phyloP scores from a whole-genome alignment of 2,888 invertebrate genomes.

The Hydraecia micacea region DNA sequence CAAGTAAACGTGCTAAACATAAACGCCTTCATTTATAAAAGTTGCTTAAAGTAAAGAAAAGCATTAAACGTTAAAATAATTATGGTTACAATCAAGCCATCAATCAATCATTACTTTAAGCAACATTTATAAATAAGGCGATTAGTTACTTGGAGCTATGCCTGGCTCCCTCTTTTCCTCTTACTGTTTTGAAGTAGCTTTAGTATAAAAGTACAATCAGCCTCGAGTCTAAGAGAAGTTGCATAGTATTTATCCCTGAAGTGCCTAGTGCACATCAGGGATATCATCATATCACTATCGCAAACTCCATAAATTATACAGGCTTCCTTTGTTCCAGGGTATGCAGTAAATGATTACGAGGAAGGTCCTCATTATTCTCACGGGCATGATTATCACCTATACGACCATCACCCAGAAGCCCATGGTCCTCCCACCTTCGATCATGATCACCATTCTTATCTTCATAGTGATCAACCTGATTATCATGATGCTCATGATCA shows the following conservation, averaged over 20 bases:
- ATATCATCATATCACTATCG: background rate
- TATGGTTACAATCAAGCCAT: too few species aligned
- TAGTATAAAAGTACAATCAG: background rate
- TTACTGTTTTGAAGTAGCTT: background rate
- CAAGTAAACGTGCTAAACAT: background rate
- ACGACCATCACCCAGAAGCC: conserved; percentile 70
- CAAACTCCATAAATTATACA: background rate
- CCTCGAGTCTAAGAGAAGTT: background rate
- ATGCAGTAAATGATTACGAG: conserved; percentile 81
- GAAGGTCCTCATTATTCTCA: conserved; percentile 77
- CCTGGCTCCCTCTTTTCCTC: background rate
- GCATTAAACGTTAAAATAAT: background rate
- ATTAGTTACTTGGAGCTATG: background rate
- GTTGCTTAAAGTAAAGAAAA: background rate
- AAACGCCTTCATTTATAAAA: background rate
- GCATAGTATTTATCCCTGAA: too few species aligned
- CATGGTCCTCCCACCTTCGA: conserved; percentile 61
- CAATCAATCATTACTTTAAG: too few species aligned
- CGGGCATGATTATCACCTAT: conserved; percentile 77
- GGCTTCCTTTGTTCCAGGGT: conserved; percentile 71
- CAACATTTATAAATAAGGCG: background rate
- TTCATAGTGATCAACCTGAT: conserved; percentile 20
- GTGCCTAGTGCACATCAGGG: too few species aligned
- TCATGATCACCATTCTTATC: conserved; percentile 50
- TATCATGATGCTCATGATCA: conserved; percentile 72